Percentiles rank a stretch among this genome's conserved stretches.
Evolutionary conservation across 1,140 invertebrate genomes (phyloP).

Genomic region (Cepaea nemoralis): DNA sequence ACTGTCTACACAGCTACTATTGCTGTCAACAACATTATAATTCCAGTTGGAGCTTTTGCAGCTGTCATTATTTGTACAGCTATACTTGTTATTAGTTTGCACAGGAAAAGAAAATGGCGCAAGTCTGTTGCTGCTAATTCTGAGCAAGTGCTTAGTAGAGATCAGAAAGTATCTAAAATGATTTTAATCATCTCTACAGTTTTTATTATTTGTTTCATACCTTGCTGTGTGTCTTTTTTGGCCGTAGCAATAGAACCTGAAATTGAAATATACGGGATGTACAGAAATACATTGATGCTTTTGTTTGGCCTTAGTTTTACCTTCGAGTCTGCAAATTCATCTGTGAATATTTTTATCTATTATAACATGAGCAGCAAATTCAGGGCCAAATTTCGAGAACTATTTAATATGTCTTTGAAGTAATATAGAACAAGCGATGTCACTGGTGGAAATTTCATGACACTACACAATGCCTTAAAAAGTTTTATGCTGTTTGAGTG

Average conservation of each 20-base stretch:
- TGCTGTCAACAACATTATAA: not conserved
- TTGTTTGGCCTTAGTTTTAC: not conserved
- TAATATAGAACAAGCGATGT: too few relatives aligned
- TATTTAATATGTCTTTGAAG: too few relatives aligned
- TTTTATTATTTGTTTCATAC: constrained; percentile 22
- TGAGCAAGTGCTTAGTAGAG: not conserved
- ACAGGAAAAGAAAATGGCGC: not conserved
- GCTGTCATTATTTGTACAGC: not conserved
- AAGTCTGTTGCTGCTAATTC: not conserved
- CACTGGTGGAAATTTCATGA: too few relatives aligned
- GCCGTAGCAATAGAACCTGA: not conserved
- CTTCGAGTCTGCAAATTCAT: not conserved
- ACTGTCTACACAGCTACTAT: not conserved
- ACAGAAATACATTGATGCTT: not conserved
- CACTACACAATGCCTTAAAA: too few relatives aligned
- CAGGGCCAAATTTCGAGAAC: not conserved
- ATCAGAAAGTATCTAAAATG: constrained; percentile 24
- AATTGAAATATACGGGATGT: not conserved
- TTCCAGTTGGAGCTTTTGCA: not conserved
- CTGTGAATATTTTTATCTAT: constrained; percentile 15
- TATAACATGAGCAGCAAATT: not conserved
- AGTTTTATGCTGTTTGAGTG: too few relatives aligned
- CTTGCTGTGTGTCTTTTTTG: not conserved
- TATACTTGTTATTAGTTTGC: not conserved
- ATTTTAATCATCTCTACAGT: not conserved